phyloP scores from a whole-genome alignment of 1,140 invertebrate genomes.

The Mizuhopecten yessoensis region DNA sequence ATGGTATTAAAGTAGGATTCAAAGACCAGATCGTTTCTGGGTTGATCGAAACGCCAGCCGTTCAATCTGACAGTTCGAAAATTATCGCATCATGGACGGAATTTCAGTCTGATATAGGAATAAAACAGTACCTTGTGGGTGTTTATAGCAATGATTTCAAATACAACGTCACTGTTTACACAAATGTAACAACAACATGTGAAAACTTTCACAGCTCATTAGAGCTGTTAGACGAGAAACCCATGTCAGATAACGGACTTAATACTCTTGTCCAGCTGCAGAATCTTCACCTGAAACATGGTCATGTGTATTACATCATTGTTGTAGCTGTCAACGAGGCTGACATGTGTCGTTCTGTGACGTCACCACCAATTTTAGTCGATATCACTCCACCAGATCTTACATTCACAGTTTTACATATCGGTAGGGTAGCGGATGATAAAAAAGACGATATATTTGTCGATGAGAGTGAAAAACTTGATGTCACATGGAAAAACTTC shows the following conservation, averaged over 20 bases:
- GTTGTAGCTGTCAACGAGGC: constrained; percentile 56
- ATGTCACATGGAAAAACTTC: constrained; percentile 52
- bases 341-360: constrained; percentile 50
- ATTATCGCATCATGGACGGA: constrained; percentile 61
- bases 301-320: constrained; percentile 54
- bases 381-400: constrained; percentile 59
- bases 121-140: constrained; percentile 59
- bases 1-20: constrained; percentile 70
- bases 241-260: constrained; percentile 30
- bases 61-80: constrained; percentile 57
- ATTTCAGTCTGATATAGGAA: constrained; percentile 66
- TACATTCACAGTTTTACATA: background rate
- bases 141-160: constrained; percentile 36
- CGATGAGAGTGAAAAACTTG: constrained; percentile 20
- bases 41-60: constrained; percentile 43
- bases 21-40: constrained; percentile 58
- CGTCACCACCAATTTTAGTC: constrained; percentile 43
- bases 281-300: constrained; percentile 55
- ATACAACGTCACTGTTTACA: background rate
- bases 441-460: constrained; percentile 49
- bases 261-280: constrained; percentile 48
- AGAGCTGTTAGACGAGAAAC: constrained; percentile 45
- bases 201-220: constrained; percentile 36
- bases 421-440: constrained; percentile 25
- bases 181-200: constrained; percentile 49